Evolutionary conservation across 2,888 invertebrate genomes (phyloP).

Genomic region (Stegophylla sp.): DNA sequence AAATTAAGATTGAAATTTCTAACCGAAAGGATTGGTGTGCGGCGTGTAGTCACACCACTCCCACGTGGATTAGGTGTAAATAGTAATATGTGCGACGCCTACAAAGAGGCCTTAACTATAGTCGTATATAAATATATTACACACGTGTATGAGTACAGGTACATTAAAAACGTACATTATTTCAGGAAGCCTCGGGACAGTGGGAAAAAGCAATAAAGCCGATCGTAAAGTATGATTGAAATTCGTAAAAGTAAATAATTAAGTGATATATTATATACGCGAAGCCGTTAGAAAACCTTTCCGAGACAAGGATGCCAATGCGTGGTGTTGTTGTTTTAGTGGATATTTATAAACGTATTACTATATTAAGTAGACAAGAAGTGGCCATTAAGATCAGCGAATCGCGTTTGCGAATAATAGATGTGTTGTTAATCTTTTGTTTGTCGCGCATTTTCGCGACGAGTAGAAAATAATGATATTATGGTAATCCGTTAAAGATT

Average conservation of each 20-base stretch:
- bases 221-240: slow-evolving; percentile 18
- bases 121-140: too few species aligned
- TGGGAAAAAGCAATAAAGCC: neutral
- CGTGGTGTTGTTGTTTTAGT: neutral
- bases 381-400: neutral
- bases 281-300: neutral
- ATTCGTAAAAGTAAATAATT: slow-evolving; percentile 7
- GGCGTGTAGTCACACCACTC: neutral
- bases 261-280: neutral
- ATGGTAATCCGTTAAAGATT: neutral
- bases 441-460: neutral
- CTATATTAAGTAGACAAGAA: neutral
- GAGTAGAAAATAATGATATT: neutral
- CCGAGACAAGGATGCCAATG: neutral
- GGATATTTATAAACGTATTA: neutral
- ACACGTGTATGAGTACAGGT: neutral
- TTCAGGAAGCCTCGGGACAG: neutral
- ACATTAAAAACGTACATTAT: neutral
- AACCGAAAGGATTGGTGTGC: neutral
- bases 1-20: slow-evolving; percentile 2
- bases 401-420: neutral
- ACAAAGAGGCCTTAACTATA: slow-evolving; percentile 21
- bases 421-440: too few species aligned
- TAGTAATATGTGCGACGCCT: slow-evolving; percentile 14
- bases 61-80: slow-evolving; percentile 7